Evolutionary conservation across 2,113 vertebrate species (phyloP), one percentile per base, ranked within the genome.

Genomic region (Erinaceus europaeus): DNA sequence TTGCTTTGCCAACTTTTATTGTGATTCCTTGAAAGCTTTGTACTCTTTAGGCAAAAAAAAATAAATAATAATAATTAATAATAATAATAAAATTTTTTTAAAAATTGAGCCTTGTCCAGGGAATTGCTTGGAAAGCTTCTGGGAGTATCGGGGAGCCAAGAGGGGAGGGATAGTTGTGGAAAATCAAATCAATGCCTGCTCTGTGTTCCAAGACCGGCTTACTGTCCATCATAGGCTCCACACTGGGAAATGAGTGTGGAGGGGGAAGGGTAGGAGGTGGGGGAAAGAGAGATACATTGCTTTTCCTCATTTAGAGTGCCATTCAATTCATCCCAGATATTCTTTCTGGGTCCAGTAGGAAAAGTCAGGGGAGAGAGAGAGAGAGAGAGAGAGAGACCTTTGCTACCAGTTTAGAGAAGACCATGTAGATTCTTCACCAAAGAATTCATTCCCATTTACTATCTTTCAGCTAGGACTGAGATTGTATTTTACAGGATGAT

Each of bases 1-100:
- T 77, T 88, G 25, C n/a, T 21, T 92, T 65, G 44, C 85, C 80
- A 79, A n/a, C 6, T 48, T 48, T 20, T 52, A 65, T 29, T 78
- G 32, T 77, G 38, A 3, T 90, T 84, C 64, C 61, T 80, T 77
- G 23, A 68, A 72, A 64, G 42, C 17, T 40, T 29, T 75, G n/a
- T 61, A 38, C 69, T 40, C 6, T 61, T 80, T 9, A 71, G 38
- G 32, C 25, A 14, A 75, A 80, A 29, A n/a, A n/a, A n/a, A n/a
- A n/a, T n/a, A n/a, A n/a, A n/a, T n/a, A n/a, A n/a, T n/a, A n/a
- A n/a, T n/a, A n/a, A n/a, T n/a, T n/a, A n/a, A n/a, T n/a, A n/a
- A n/a, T n/a, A n/a, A n/a, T n/a, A n/a, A n/a, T n/a, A n/a, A n/a
- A n/a, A n/a, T n/a, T n/a, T n/a, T n/a, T n/a, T n/a, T n/a, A n/a